Evolutionary conservation across 2,888 invertebrate genomes (phyloP).

Genomic region (Aromia moschata): DNA sequence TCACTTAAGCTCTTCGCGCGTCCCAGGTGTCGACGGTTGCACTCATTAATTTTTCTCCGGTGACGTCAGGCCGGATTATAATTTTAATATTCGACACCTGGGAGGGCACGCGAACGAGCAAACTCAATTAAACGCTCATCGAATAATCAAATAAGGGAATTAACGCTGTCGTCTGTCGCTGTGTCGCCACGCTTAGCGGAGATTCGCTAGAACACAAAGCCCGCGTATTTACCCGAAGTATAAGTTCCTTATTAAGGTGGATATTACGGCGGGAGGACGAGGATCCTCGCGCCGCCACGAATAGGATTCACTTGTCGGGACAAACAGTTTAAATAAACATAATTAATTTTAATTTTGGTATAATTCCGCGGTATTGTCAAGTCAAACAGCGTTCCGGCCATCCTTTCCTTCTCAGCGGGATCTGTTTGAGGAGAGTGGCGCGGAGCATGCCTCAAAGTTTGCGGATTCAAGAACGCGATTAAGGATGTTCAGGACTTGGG

Average conservation of each 20-base stretch:
- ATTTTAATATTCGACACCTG: slow-evolving; percentile 3
- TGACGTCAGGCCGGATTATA: neutral
- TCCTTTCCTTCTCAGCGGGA: too few species aligned
- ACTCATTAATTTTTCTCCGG: neutral
- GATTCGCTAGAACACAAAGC: slow-evolving; percentile 13
- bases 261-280: slow-evolving; percentile 5
- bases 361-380: slow-evolving; percentile 7
- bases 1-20: neutral
- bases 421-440: too few species aligned
- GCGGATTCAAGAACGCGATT: too few species aligned
- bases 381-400: neutral
- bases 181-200: slow-evolving; percentile 16
- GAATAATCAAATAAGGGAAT: slow-evolving; percentile 23
- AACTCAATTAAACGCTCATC: slow-evolving; percentile 17
- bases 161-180: too few species aligned
- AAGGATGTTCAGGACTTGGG: too few species aligned
- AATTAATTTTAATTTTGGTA: slow-evolving; percentile 21
- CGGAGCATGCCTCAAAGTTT: too few species aligned
- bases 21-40: neutral
- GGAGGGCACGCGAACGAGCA: slow-evolving; percentile 5
- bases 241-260: slow-evolving; percentile 9
- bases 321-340: slow-evolving; percentile 12
- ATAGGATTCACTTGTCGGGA: slow-evolving; percentile 9
- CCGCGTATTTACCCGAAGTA: slow-evolving; percentile 18
- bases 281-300: slow-evolving; percentile 15